A percentile compares a stretch with the other conserved stretches of the same genome.
phyloP scores from a whole-genome alignment of 2,888 invertebrate genomes.

The Netelia virgata region DNA sequence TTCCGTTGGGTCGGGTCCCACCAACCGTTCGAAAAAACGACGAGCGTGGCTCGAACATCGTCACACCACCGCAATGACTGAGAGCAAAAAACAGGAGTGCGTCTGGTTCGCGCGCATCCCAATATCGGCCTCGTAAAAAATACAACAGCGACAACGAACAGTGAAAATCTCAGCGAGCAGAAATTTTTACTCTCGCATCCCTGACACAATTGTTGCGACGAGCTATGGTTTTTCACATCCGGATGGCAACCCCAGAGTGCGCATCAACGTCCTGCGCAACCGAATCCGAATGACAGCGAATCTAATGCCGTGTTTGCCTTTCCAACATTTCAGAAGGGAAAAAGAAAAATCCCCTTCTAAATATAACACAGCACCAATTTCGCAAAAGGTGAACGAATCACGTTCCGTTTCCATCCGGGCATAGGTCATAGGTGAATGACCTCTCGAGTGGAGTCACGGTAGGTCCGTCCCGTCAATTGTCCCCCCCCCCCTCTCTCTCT shows the following conservation, averaged over 20 bases:
- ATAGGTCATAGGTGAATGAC: constrained; percentile 54
- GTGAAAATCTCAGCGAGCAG: background rate
- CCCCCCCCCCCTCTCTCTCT: background rate
- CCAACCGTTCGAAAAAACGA: constrained; percentile 53
- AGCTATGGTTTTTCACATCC: background rate
- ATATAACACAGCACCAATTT: constrained; percentile 29
- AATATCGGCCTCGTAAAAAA: background rate
- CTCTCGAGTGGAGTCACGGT: constrained; percentile 43
- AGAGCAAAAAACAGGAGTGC: constrained; percentile 31
- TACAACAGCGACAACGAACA: background rate
- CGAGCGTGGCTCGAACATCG: constrained; percentile 53
- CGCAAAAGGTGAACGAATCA: constrained; percentile 2
- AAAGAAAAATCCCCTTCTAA: constrained; percentile 1
- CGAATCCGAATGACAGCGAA: constrained; percentile 13
- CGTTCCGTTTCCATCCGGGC: background rate
- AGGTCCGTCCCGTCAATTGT: constrained; percentile 42
- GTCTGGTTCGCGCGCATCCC: constrained; percentile 18
- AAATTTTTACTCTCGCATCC: background rate
- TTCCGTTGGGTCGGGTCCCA: constrained; percentile 23
- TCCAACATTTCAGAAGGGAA: background rate
- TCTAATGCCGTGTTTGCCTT: background rate
- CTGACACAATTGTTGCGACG: constrained; percentile 18
- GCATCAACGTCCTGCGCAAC: background rate
- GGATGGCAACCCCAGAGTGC: background rate
- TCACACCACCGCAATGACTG: constrained; percentile 25